Percentiles rank a stretch among this genome's conserved stretches.
Conservation (phyloP, 2,797 vertebrate genomes). For the Pogonophryne albipinna region DNA sequence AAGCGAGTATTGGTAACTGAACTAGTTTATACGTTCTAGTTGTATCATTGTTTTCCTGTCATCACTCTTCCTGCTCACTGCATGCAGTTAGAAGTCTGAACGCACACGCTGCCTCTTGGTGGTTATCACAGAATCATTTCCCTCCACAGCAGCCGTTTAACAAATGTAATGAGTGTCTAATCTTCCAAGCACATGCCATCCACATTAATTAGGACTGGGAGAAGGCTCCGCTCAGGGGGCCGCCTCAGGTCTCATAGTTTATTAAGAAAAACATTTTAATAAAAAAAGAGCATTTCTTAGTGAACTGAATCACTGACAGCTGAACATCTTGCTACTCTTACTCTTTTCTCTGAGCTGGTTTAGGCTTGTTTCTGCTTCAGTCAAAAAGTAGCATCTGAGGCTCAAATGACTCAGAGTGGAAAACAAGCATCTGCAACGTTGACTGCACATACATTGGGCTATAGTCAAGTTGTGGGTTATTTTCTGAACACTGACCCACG, state of each 20-base stretch:
- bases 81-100: conserved; percentile 59
- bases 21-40: no score
- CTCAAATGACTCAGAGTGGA: not conserved
- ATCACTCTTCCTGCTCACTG: conserved; percentile 31
- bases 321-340: conserved; percentile 3
- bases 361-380: conserved; percentile 28
- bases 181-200: conserved; percentile 56
- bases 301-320: conserved; percentile 18
- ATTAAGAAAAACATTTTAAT: conserved; percentile 70
- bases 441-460: conserved; percentile 14
- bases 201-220: conserved; percentile 67
- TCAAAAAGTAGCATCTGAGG: conserved; percentile 38
- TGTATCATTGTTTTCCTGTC: conserved; percentile 7
- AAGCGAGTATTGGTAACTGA: not conserved
- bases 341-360: conserved; percentile 16
- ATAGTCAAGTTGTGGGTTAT: not conserved
- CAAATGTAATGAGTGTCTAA: conserved; percentile 68
- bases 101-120: conserved; percentile 45
- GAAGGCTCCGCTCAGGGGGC: conserved; percentile 38
- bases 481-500: not conserved
- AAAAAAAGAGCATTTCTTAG: conserved; percentile 24
- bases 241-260: conserved; percentile 53
- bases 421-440: conserved; percentile 16
- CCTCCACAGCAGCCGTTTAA: conserved; percentile 54
- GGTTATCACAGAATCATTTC: conserved; percentile 59